These are phyloP conservation scores for Sarcophaga peregrina DNA, from an alignment of 1,140 invertebrate species.

Conservation along the genomic window DNA sequence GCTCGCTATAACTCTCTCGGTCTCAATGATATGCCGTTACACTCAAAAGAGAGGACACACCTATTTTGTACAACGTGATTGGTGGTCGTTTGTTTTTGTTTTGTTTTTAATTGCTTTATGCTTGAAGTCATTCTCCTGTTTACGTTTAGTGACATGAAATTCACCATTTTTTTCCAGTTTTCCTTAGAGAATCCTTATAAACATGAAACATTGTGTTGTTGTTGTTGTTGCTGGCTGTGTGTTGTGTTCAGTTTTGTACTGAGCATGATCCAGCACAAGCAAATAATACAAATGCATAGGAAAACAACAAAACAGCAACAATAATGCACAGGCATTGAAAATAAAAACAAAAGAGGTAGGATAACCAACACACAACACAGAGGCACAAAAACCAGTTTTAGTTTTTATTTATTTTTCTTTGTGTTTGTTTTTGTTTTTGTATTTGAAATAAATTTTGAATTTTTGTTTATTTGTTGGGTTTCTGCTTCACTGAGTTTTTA, in stretches of 20 bases:
- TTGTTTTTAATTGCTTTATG: neutral
- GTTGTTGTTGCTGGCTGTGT: neutral
- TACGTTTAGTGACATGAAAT: neutral
- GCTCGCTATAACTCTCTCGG: too few relatives aligned
- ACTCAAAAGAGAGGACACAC: neutral
- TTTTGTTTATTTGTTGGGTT: slow-evolving; percentile 40
- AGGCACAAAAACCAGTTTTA: slow-evolving; percentile 23
- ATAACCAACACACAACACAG: neutral
- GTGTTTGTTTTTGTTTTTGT: too few relatives aligned
- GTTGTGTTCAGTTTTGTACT: slow-evolving; percentile 19
- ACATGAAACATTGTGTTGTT: neutral
- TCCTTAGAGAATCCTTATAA: too few relatives aligned
- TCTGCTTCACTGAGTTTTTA: slow-evolving; percentile 22
- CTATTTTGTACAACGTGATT: neutral
- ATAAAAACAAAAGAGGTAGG: neutral
- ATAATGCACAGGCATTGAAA: neutral
- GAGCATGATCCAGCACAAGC: slow-evolving; percentile 12
- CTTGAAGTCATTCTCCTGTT: neutral
- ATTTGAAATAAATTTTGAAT: slow-evolving; percentile 14
- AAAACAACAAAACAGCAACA: neutral
- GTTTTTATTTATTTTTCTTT: neutral
- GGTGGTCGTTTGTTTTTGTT: neutral
- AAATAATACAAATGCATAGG: neutral
- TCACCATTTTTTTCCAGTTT: slow-evolving; percentile 10
- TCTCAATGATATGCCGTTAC: neutral